Conservation (phyloP, 2,797 vertebrate species). For the Acanthopagrus latus region DNA sequence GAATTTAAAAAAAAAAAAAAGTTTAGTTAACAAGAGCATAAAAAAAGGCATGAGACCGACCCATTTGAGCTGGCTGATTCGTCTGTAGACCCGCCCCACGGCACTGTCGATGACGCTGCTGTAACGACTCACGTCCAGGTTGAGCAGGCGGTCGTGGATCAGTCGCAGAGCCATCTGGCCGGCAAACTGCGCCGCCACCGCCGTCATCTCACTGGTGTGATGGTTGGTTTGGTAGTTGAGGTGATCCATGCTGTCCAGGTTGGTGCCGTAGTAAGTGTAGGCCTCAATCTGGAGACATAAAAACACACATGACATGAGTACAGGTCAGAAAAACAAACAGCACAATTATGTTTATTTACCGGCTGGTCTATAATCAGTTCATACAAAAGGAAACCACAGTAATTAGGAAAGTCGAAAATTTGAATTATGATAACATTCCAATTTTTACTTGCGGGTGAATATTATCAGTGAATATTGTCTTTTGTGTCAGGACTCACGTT, state of each 20-base stretch:
- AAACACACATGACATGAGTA: not conserved
- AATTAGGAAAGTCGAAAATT: too few species aligned
- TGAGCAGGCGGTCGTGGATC: conserved; percentile 87
- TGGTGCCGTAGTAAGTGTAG: conserved; percentile 88
- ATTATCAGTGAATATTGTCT: not conserved
- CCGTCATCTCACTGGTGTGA: conserved; percentile 45
- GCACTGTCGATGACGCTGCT: conserved; percentile 3
- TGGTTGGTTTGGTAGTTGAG: conserved; percentile 61
- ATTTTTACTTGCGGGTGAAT: too few species aligned
- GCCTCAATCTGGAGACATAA: conserved; percentile 18
- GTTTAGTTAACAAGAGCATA: too few species aligned
- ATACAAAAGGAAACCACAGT: not conserved
- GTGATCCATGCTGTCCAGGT: conserved; percentile 76
- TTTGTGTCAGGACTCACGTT: conserved; percentile 65
- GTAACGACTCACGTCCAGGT: conserved; percentile 87
- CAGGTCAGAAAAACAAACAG: not conserved
- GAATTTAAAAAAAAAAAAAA: not conserved
- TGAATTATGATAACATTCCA: too few species aligned
- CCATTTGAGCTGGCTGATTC: conserved; percentile 29
- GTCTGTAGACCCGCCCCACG: accelerated
- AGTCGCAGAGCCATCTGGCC: conserved; percentile 90
- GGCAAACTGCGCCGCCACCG: conserved; percentile 86
- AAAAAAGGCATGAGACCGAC: conserved; percentile 12
- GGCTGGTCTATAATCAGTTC: not conserved
- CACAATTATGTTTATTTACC: not conserved